Conservation (phyloP, 2,113 vertebrate species). For the Pteropus alecto region DNA sequence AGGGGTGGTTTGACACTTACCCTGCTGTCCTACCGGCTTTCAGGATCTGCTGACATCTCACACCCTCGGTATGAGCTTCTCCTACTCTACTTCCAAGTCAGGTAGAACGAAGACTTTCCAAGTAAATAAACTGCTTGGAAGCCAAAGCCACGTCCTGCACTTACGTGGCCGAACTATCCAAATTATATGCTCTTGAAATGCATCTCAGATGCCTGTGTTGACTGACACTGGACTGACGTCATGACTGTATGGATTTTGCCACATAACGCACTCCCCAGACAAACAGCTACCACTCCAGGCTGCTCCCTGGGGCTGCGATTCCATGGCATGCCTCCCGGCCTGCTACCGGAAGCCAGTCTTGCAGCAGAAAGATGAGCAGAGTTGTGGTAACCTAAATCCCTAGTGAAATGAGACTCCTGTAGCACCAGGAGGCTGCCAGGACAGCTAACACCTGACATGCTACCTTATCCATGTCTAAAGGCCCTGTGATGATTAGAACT, state of each 20-base stretch:
- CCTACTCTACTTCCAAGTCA: not conserved
- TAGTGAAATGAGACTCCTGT: constrained; percentile 47
- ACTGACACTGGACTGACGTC: constrained; percentile 1
- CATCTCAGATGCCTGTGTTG: not conserved
- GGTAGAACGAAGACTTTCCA: not conserved
- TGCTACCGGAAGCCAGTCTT: not conserved
- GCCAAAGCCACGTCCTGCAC: not conserved
- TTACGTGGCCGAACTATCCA: not conserved
- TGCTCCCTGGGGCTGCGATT: not conserved
- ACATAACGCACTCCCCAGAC: not conserved
- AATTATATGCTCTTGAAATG: not conserved
- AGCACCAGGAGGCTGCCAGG: constrained; percentile 53
- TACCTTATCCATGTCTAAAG: constrained; percentile 51
- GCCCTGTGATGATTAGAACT: not conserved
- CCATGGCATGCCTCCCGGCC: constrained; percentile 21
- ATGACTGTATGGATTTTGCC: not conserved
- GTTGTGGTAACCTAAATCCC: constrained; percentile 65
- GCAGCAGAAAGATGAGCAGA: constrained; percentile 31
- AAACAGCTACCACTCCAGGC: not conserved
- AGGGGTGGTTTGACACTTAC: constrained; percentile 21
- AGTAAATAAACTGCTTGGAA: not conserved
- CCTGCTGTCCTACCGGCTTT: not conserved
- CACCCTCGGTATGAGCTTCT: not conserved
- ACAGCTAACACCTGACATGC: constrained; percentile 71
- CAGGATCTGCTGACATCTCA: not conserved